Base-by-base conservation (phyloP, 2,797 vertebrate species). In the Sus cebifrons region DNA sequence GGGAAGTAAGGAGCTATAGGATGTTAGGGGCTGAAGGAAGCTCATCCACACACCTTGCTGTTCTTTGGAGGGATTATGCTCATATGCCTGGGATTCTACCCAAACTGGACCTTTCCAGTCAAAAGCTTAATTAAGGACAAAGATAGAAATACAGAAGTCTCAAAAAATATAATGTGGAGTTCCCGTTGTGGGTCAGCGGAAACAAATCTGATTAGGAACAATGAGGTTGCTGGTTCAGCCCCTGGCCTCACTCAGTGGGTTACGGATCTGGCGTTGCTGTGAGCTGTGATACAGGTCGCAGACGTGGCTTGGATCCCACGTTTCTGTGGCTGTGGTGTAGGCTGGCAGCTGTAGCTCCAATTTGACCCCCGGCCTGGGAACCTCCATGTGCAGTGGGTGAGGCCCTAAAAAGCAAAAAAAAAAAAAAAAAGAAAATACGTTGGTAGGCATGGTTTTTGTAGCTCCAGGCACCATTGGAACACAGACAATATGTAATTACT, bases 41-140 rank as follows among this genome's bases (percentile, higher is more conserved):
- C 52, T 79, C 12, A 75, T 54, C 29, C 6, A 13, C 44, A 62
- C 20, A 20, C 7, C 56, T 82, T 74, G 54, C 15, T 81, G 29
- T 65, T 83, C 44, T 82, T n/a, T 64, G 44, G 79, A n/a, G n/a
- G 54, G 27, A 77, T 77, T 92, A n/a, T 90, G 52, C n/a, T 91
- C 29, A 13, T 65, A 23, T 9, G 74, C 23, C 32, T 20, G 74
- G 32, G 3, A 10, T 91, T 92, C 44, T 77, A 4, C 44, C 77
- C 44, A 91, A 29, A 84, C 1, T 62, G 78, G 74, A n/a, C 10
- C 75, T 25, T 77, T 93, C 17, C 23, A 67, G 15, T 3, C 25
- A 15, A 90, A 64, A 5, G 18, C 54, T 87, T 86, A 82, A 54
- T 62, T 44, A 84, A 84, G 82, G 83, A 94, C 54, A 95, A 91